phyloP scores from a whole-genome alignment of 2,113 vertebrate genomes.

The Solenodon paradoxus region DNA sequence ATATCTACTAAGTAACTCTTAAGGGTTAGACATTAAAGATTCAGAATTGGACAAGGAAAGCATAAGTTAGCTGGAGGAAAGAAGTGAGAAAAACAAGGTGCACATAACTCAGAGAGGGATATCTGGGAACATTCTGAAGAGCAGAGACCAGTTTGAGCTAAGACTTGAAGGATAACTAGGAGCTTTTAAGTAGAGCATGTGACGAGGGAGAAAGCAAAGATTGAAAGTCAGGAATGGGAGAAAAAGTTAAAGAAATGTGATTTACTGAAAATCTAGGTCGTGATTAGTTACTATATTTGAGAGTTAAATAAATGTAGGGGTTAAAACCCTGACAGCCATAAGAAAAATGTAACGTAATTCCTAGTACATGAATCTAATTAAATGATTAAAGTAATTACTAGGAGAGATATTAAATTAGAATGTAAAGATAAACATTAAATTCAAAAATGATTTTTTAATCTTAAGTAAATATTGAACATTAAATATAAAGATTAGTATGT shows the following conservation, averaged over 20 bases:
- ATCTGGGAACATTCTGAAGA: background rate
- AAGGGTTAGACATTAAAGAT: background rate
- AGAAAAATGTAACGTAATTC: background rate
- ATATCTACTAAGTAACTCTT: background rate
- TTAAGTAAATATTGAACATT: background rate
- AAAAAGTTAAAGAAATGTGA: background rate
- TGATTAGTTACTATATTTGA: background rate
- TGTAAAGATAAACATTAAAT: too few species aligned
- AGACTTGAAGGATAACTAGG: background rate
- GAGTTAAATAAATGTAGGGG: background rate
- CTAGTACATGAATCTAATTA: background rate
- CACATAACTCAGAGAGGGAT: background rate
- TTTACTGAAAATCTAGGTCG: background rate
- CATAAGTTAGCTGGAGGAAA: background rate
- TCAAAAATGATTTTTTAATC: too few species aligned
- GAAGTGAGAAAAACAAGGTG: background rate
- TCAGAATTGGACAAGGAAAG: background rate
- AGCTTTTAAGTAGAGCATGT: background rate
- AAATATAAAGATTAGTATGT: background rate
- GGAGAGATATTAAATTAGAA: background rate
- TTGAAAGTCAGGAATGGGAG: background rate
- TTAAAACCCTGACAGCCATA: background rate
- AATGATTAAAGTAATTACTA: background rate
- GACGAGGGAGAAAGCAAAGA: background rate
- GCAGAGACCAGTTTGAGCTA: background rate